Evolutionary conservation across 1,140 invertebrate genomes (phyloP).

Genomic region (Sesamia nonagrioides): DNA sequence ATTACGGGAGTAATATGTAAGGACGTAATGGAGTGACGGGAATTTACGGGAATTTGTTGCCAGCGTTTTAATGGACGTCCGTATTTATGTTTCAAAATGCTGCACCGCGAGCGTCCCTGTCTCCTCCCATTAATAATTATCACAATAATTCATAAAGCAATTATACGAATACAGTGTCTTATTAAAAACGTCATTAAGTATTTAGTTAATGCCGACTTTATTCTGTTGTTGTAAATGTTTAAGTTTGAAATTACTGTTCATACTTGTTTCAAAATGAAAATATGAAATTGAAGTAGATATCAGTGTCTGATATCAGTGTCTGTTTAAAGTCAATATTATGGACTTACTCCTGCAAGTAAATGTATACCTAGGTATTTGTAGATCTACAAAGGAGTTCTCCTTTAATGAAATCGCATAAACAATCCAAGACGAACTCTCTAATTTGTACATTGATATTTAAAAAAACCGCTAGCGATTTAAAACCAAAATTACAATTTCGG

Average conservation of each 20-base stretch:
- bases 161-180: slow-evolving; percentile 37
- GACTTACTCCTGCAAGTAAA: neutral
- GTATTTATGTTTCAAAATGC: slow-evolving; percentile 79
- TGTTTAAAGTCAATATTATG: neutral
- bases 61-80: slow-evolving; percentile 73
- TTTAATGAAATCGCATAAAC: neutral
- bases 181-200: slow-evolving; percentile 42
- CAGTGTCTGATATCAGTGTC: neutral
- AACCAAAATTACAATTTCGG: slow-evolving; percentile 46
- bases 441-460: slow-evolving; percentile 31
- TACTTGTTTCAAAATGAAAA: neutral
- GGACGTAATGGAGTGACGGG: slow-evolving; percentile 82
- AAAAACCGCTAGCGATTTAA: slow-evolving; percentile 42
- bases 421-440: neutral
- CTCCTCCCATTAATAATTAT: slow-evolving; percentile 53
- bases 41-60: slow-evolving; percentile 83
- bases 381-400: no score
- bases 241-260: slow-evolving; percentile 24
- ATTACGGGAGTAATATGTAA: slow-evolving; percentile 83
- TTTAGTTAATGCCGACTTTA: neutral
- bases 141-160: slow-evolving; percentile 49
- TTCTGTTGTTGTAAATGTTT: slow-evolving; percentile 8
- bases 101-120: slow-evolving; percentile 53
- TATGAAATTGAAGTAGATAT: neutral
- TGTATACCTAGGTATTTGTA: no score